Base-by-base conservation (phyloP, 2,797 vertebrate genomes). In the Monodelphis domestica region DNA sequence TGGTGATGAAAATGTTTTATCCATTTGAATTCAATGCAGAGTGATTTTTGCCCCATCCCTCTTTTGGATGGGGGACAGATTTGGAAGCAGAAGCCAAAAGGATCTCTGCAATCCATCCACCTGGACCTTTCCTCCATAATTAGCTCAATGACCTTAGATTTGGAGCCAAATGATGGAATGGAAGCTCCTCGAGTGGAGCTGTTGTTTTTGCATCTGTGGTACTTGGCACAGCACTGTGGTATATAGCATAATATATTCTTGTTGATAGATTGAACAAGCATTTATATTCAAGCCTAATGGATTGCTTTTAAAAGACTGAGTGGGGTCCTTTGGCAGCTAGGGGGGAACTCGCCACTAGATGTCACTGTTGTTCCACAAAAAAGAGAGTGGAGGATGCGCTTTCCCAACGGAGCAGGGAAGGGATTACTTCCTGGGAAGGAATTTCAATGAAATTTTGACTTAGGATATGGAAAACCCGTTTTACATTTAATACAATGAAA, bases 301-400 rank as follows among this genome's bases (percentile, higher is more conserved):
- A 7, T 78, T 26, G 6, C 38, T 5, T 70, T 70, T 70, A 70
- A n/a, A 63, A 14, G 54, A 33, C n/a, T 17, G 15, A 63, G 78
- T 45, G 45, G 78, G 38, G 45, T 78, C 38, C 87, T 53, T 21
- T 54, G 15, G 54, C 51, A 11, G 30, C 92, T 92, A 53, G n/a
- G 6, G 52, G 26, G 4, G 5, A n/a, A 0, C 0, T 12, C 94
- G 52, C 98, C 98, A 96, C 97, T 55, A 5, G 97, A 95, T 96
- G 98, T 97, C 98, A 87, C 96, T 97, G 92, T 96, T 96, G 97
- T 10, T 88, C 96, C 91, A 89, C 45, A 38, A 29, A 95, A 87
- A 38, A 89, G n/a, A 45, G 89, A 14, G 0, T 0, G 2, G 1
- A 59, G 14, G 2, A 0, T 0, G 10, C 1, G 2, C 3, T 0